Evolutionary conservation across 1,140 invertebrate genomes (phyloP), one percentile per base, ranked within the genome.

Genomic region (Ceratitis capitata): DNA sequence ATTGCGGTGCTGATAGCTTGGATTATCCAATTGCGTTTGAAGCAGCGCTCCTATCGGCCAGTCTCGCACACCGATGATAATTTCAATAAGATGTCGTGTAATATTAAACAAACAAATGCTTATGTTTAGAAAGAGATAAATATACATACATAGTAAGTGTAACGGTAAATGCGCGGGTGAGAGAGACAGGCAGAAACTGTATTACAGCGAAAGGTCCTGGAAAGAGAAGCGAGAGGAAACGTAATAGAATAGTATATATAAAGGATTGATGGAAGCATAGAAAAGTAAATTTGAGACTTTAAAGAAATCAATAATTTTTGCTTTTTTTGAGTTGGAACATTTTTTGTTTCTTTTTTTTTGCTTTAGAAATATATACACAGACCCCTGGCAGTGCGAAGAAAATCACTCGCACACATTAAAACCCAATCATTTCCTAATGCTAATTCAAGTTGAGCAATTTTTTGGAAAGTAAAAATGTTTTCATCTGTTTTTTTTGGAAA

Each of bases 1-100:
- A 12, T 51, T 19, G 39, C 88, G 26, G 83, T 82, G 1, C 10
- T 87, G 0, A 49, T 88, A n/a, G 19, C 85, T 9, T 87, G 86
- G 45, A 58, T 14, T 39, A 88, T 91, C 23, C 88, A 90, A 16
- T 53, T 89, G 85, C 88, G 78, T 74, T 88, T 89, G 86, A 90
- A 90, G 84, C 88, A 91, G 87, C 89, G 90, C 87, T 91, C 90
- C 87, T 91, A 91, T 86, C 86, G 87, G 83, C 90, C 90, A 19
- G 90, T 91, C 84, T 89, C 90, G 51, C 90, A 86, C 78, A 87
- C 89, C 82, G 90, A 91, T 85, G 89, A 91, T 53, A 91, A 89
- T 85, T 89, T 89, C 86, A 87, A 87, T 90, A 87, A 86, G 85
- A 83, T 85, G 74, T 83, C 85, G 45, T 83, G 85, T 69, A 85